Conservation (phyloP, 2,888 invertebrate genomes). For the Dicranocentrus wangi region DNA sequence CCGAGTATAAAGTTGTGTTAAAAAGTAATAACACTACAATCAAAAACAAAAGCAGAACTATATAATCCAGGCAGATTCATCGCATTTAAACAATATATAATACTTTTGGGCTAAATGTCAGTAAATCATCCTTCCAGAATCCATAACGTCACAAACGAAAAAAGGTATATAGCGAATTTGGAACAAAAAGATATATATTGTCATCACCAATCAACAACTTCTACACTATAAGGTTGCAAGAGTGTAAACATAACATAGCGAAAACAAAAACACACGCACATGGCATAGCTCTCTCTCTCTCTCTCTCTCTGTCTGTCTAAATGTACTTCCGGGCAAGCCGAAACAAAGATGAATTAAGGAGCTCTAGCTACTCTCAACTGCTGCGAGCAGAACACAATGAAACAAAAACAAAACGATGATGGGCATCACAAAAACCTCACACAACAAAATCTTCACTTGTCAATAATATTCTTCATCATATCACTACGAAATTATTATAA, state of each 20-base stretch:
- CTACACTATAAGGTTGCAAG: background rate
- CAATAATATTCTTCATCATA: too few relatives aligned
- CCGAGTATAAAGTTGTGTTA: too few relatives aligned
- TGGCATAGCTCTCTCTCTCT: slow-evolving; percentile 26
- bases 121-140: too few relatives aligned
- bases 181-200: too few relatives aligned
- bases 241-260: background rate
- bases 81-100: too few relatives aligned
- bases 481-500: too few relatives aligned
- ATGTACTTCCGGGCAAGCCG: slow-evolving; percentile 40
- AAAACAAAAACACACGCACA: slow-evolving; percentile 49
- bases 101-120: too few relatives aligned
- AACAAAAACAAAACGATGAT: background rate
- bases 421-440: background rate
- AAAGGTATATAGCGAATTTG: too few relatives aligned
- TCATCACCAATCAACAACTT: background rate
- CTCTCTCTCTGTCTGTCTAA: background rate
- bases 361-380: background rate
- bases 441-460: background rate
- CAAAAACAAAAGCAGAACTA: too few relatives aligned
- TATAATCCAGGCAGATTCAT: too few relatives aligned
- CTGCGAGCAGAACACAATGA: background rate
- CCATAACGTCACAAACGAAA: too few relatives aligned
- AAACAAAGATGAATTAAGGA: slow-evolving; percentile 41
- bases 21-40: too few relatives aligned